Evolutionary conservation across 2,113 vertebrate species (phyloP), one percentile per base, ranked within the genome.

Genomic region (Corydoras sp.): DNA sequence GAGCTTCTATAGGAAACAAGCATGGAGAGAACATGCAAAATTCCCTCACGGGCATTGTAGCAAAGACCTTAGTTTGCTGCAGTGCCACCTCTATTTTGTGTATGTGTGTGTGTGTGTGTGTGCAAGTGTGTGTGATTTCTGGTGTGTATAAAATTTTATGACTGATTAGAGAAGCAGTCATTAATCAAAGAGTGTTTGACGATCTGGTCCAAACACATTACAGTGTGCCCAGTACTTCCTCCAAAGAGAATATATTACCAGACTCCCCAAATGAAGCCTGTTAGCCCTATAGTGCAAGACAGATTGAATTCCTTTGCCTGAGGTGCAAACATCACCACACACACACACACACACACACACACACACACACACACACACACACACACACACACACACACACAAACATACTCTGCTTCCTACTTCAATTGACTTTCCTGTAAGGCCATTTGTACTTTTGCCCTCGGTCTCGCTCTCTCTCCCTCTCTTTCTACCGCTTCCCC

Each of bases 241-340:
- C 72, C 65, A 68, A 30, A 51, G 65, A 14, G 31, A 65, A 69
- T 65, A 60, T 65, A 73, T 77, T 66, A 62, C 30, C 51, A 59
- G 55, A 50, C 31, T 65, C 50, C n/a, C 3, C 62, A 60, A 56
- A 77, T 70, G 58, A 72, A 72, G 59, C 30, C 66, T 54, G 62
- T 32, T 65, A 6, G n/a, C 43, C 56, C 35, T 68, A 62, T 53
- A 53, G 35, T 56, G 65, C 60, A 60, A 13, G 65, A 54, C 65
- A 69, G 70, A 79, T 69, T 70, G 73, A 65, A 73, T 79, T 73
- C 48, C 66, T 70, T 43, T 50, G 74, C 66, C 65, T 50, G 35
- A 50, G 69, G 77, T 79, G 60, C 43, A 54, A 61, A 62, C 61
- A 48, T 55, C 10, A 35, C 63, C 24, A 62, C 58, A 56, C 66